Evolutionary conservation across 2,113 vertebrate genomes (phyloP), one percentile per base, ranked within the genome.

Genomic region (Tupaia chinensis): DNA sequence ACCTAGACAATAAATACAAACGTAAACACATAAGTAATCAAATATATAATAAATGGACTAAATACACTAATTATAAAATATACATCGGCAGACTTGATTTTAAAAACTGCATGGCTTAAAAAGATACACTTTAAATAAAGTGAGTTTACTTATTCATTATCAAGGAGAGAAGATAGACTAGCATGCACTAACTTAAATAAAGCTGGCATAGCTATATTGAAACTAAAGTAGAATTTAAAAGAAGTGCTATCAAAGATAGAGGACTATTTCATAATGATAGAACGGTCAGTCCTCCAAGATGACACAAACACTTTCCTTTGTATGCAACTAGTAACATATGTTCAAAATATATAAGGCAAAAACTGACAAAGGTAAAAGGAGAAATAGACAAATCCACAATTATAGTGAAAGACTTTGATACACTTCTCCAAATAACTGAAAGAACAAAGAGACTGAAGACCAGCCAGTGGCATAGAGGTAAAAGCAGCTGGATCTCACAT

Each of bases 191-290:
- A 70, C 22, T 23, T 61, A 83, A 44, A 87, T 54, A 92, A 65
- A 34, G 4, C 54, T 76, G 60, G 14, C 25, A 80, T 15, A n/a
- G 32, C 74, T 73, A 20, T 17, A 69, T 54, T 94, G 22, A 88
- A 76, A 76, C 74, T 88, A 91, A 78, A 61, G 16, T 65, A 53
- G 44, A 94, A 78, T 87, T 66, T 56, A 76, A 73, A 72, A n/a
- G n/a, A 77, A 84, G 54, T 69, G 56, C 74, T 80, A 79, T 3
- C 66, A 66, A 23, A 58, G 29, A 25, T 14, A 79, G 69, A 91
- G 25, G 10, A 74, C 60, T 32, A 60, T 32, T 58, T 66, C 76
- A 80, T 25, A 74, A 56, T 44, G 56, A 74, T 10, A 68, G 4
- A 29, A 27, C 17, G n/a, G 65, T 68, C 69, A 76, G 0, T 61